Conservation (phyloP, 2,888 invertebrate species). For the Dyspetes luteomarginatus region DNA sequence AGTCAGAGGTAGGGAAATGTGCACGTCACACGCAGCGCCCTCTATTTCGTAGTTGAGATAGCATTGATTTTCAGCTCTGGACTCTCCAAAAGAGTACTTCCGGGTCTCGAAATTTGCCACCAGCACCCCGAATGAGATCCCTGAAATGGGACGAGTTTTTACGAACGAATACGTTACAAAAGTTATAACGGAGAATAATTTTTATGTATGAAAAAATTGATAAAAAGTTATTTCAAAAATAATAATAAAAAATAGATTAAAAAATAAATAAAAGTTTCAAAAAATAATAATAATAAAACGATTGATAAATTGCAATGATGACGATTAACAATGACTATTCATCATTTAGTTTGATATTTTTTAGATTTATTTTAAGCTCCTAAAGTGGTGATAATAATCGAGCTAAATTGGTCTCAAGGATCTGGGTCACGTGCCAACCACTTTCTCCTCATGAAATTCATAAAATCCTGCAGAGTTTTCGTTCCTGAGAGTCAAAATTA, state of each 20-base stretch:
- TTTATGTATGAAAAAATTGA: too few species aligned
- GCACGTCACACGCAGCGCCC: conserved; percentile 24
- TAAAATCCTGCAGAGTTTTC: conserved; percentile 28
- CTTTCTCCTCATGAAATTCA: conserved; percentile 26
- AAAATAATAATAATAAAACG: too few species aligned
- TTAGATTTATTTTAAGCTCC: background rate
- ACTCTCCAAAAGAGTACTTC: background rate
- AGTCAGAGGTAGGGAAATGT: conserved; percentile 1
- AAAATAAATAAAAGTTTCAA: too few species aligned
- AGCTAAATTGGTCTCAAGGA: background rate
- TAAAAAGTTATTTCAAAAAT: too few species aligned
- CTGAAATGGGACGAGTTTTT: too few species aligned
- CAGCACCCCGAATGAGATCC: too few species aligned
- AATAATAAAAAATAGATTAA: too few species aligned
- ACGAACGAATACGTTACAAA: too few species aligned
- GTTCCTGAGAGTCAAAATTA: conserved; percentile 37
- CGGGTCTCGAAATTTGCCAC: too few species aligned
- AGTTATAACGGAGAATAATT: too few species aligned
- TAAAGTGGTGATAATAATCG: background rate
- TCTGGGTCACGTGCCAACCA: background rate
- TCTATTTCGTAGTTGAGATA: background rate
- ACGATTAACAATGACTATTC: too few species aligned
- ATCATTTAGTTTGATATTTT: background rate
- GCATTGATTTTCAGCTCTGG: conserved; percentile 12
- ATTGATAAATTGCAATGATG: too few species aligned